These are phyloP conservation scores for Microctonus aethiopoides DNA, from an alignment of 2,888 invertebrate species.

Conservation along the genomic window DNA sequence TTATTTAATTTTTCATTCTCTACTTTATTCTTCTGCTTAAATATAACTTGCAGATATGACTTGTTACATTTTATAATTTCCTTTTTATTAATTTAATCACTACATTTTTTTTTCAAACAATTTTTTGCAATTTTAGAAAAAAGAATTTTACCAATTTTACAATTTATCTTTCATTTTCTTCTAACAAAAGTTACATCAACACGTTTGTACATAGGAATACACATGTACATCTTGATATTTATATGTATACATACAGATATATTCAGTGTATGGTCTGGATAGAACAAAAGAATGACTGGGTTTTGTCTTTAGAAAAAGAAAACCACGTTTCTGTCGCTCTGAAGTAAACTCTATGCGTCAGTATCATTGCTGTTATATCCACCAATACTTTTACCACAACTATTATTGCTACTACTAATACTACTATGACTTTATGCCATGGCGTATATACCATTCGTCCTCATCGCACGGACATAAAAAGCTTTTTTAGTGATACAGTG, in stretches of 20 bases:
- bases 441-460: conserved; percentile 4
- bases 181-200: too few species aligned
- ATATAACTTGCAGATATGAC: background rate
- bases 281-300: conserved; percentile 29
- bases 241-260: conserved; percentile 7
- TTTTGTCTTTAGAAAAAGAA: conserved; percentile 19
- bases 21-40: background rate
- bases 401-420: background rate
- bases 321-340: background rate
- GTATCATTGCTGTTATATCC: background rate
- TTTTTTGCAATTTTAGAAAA: background rate
- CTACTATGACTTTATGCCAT: background rate
- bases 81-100: background rate
- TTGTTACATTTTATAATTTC: background rate
- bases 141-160: conserved; percentile 33
- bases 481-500: background rate
- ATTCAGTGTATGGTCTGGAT: background rate
- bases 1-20: background rate
- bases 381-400: conserved; percentile 14
- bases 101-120: background rate
- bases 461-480: conserved; percentile 1
- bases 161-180: conserved; percentile 36
- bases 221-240: background rate
- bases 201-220: too few species aligned
- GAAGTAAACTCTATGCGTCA: background rate